Evolutionary conservation across 1,140 invertebrate species (phyloP).

Genomic region (Lucilia sericata): DNA sequence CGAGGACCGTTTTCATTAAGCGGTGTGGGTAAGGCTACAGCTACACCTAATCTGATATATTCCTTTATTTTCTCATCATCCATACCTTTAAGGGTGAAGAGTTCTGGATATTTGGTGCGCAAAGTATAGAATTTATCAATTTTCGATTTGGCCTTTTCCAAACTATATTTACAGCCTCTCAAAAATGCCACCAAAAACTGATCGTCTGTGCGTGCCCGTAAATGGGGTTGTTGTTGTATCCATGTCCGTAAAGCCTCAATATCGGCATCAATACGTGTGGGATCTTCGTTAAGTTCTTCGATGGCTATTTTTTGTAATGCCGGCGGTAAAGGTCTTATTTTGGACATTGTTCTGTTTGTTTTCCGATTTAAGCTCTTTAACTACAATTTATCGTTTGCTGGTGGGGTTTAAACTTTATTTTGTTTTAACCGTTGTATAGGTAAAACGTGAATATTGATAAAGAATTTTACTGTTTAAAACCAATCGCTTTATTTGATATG

Average conservation of each 20-base stretch:
- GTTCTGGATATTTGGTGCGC: conserved; percentile 20
- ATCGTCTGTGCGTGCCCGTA: conserved; percentile 68
- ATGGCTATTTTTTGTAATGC: conserved; percentile 69
- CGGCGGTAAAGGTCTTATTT: conserved; percentile 65
- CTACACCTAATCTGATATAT: neutral
- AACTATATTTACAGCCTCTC: conserved; percentile 75
- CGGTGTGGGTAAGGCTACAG: neutral
- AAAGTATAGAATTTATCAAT: conserved; percentile 67
- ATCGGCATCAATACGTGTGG: conserved; percentile 68
- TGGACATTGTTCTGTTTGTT: conserved; percentile 44
- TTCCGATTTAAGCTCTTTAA: neutral
- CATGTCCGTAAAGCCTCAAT: conserved; percentile 72
- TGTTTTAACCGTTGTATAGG: neutral
- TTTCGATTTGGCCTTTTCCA: conserved; percentile 73
- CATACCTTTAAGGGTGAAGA: conserved; percentile 9
- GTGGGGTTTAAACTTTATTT: neutral
- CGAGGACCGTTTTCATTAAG: conserved; percentile 50
- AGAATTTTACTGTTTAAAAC: neutral
- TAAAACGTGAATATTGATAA: neutral
- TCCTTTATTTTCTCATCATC: neutral
- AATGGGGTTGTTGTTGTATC: conserved; percentile 73
- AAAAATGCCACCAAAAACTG: conserved; percentile 72
- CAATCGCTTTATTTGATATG: neutral
- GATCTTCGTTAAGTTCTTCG: conserved; percentile 72
- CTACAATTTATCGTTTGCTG: neutral